Evolutionary conservation across 2,888 invertebrate species (phyloP).

Genomic region (Eretmocerus hayati): DNA sequence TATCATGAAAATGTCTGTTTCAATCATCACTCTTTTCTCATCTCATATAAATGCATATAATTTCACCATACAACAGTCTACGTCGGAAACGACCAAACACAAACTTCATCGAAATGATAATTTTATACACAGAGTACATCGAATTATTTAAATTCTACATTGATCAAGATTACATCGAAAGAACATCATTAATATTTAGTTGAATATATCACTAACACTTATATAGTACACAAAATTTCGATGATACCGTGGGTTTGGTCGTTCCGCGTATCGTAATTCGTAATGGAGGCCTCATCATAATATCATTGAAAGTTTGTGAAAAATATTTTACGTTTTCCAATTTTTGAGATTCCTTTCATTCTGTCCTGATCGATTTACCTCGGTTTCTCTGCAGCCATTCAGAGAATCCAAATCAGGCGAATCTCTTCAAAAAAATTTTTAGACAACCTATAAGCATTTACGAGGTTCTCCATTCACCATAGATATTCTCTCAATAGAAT

Average conservation of each 20-base stretch:
- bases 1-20: too few relatives aligned
- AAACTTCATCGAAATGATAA: too few relatives aligned
- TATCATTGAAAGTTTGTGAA: neutral
- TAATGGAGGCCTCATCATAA: neutral
- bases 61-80: too few relatives aligned
- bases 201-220: neutral
- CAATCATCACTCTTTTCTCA: too few relatives aligned
- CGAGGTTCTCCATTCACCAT: too few relatives aligned
- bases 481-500: too few relatives aligned
- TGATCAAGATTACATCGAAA: too few relatives aligned
- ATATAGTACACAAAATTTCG: conserved; percentile 20
- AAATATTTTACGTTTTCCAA: neutral
- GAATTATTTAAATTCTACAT: too few relatives aligned
- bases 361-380: conserved; percentile 42
- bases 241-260: conserved; percentile 14
- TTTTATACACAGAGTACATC: too few relatives aligned
- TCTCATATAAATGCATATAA: too few relatives aligned
- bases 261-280: conserved; percentile 11
- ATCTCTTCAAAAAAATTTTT: conserved; percentile 34
- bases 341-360: conserved; percentile 37
- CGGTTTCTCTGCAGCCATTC: conserved; percentile 61
- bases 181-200: neutral
- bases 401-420: conserved; percentile 52
- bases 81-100: too few relatives aligned
- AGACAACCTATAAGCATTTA: too few relatives aligned